Base-by-base conservation (phyloP, 2,797 vertebrate species). In the Simalia tracyae region DNA sequence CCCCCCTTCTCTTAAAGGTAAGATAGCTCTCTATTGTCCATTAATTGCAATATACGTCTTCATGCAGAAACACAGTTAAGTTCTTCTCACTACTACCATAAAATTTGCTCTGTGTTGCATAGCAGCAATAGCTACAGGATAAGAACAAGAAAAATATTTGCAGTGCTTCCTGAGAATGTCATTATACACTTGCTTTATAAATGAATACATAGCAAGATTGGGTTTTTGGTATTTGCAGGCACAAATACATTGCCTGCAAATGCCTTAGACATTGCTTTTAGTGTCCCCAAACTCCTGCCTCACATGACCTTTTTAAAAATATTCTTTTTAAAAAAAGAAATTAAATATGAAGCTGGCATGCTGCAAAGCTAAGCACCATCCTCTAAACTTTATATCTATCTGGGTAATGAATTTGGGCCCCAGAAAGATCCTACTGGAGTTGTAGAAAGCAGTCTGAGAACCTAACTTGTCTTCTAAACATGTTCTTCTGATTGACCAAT, bases 1-100 rank as follows among this genome's bases (percentile, higher is more conserved):
- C 1, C 99, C 99, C 0, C 99, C 99, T 42, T 99, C 99, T 57
- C 98, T 99, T 96, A 99, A 98, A 99, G 99, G 99, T 99, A 97
- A 95, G 26, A 0, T 12, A 87, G 11, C 36, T 61, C 15, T 90
- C 31, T n/a, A 84, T 28, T 42, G 14, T 54, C 63, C 7, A 0
- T 54, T 28, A 11, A 8, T 31, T 86, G 17, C 11, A 19, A 5
- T 59, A 57, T 89, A 4, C 10, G 22, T 26, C 31, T n/a, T 61
- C 86, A 84, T 81, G 46, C 2, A 36, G 19, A 84, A 87, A 66
- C 2, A 28, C 46, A 36, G 11, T 26, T 76, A 50, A 36, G 81
- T 76, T 61, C 59, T 42, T 19, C 63, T 66, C 26, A 14, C 3
- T 12, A 9, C 59, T 22, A 26, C n/a, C 28, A n/a, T 31, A 66